Conservation (phyloP, 1,140 invertebrate species). For the Phocides pigmalion region DNA sequence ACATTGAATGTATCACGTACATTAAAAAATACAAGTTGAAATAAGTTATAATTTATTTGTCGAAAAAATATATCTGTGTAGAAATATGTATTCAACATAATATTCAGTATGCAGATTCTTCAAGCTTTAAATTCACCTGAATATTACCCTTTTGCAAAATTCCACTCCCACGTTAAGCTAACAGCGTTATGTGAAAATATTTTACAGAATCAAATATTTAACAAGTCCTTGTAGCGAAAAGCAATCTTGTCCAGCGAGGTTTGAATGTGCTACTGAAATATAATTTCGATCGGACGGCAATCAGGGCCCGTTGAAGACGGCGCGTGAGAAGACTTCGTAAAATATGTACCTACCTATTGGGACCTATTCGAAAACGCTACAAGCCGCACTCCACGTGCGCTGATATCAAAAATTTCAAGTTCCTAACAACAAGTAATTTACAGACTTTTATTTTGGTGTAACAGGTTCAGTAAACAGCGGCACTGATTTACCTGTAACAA, state of each 20-base stretch:
- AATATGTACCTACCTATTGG: constrained; percentile 60
- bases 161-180: constrained; percentile 17
- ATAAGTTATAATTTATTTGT: too few species aligned
- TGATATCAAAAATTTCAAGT: constrained; percentile 26
- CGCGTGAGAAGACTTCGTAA: constrained; percentile 81
- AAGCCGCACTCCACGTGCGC: constrained; percentile 35
- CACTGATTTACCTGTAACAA: constrained; percentile 40
- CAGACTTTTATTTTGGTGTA: neutral
- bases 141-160: constrained; percentile 5
- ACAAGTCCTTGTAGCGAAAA: constrained; percentile 53
- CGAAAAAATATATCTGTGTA: too few species aligned
- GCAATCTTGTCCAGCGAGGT: constrained; percentile 77
- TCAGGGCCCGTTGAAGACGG: constrained; percentile 83
- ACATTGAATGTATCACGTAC: too few species aligned
- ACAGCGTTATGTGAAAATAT: constrained; percentile 47
- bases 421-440: constrained; percentile 8
- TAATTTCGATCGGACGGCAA: constrained; percentile 84
- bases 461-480: neutral
- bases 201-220: constrained; percentile 57
- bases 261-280: constrained; percentile 82
- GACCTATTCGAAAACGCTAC: constrained; percentile 44
- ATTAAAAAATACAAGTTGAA: too few species aligned
- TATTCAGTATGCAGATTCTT: neutral
- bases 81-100: neutral
- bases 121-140: constrained; percentile 1